phyloP scores from a whole-genome alignment of 2,113 vertebrate species.

The Bagarius yarrelli region DNA sequence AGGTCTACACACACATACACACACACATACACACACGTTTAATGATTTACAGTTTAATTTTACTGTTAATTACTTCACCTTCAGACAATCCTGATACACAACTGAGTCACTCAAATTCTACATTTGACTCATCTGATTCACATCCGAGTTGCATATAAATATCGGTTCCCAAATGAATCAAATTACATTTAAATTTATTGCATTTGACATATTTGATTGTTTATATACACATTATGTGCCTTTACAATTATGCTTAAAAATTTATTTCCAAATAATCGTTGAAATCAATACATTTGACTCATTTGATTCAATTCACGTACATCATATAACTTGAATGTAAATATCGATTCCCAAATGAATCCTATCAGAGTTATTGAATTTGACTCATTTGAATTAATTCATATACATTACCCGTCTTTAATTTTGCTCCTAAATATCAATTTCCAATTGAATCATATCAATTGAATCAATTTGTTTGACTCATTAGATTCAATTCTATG shows the following conservation, averaged over 20 bases:
- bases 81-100: too few relatives aligned
- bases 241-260: not conserved
- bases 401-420: too few relatives aligned
- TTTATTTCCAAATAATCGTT: not conserved
- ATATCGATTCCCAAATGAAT: too few relatives aligned
- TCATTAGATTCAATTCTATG: not conserved
- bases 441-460: not conserved
- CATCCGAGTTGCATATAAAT: not conserved
- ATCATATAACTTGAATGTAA: too few relatives aligned
- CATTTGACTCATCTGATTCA: too few relatives aligned
- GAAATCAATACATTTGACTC: not conserved
- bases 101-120: too few relatives aligned
- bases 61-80: not conserved
- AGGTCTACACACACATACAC: constrained; percentile 74
- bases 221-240: not conserved
- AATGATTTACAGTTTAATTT: not conserved
- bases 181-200: not conserved
- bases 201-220: not conserved
- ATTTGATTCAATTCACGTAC: not conserved
- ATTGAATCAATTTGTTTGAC: not conserved
- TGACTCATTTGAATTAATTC: too few relatives aligned
- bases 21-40: not conserved
- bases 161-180: not conserved
- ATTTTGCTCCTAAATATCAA: not conserved
- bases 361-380: too few relatives aligned